Conservation (phyloP, 92 coral and sea anemone species). For the Virgularia gustaviana region DNA sequence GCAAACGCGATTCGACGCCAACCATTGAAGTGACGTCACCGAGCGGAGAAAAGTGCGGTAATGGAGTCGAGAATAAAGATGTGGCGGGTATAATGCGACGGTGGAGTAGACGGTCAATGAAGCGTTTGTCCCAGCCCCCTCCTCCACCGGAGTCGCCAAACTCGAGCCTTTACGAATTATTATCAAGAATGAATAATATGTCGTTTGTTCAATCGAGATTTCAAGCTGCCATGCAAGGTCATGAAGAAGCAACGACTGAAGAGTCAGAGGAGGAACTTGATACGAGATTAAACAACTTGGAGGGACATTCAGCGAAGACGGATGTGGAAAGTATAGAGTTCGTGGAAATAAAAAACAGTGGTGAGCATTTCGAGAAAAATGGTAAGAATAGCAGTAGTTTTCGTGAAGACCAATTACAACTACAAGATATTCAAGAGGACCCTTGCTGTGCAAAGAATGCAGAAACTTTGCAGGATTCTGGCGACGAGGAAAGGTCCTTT, state of each 20-base stretch:
- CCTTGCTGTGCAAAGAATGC: too few relatives aligned
- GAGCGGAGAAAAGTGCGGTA: not conserved
- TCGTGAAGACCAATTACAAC: too few relatives aligned
- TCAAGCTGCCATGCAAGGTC: not conserved
- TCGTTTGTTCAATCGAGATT: not conserved
- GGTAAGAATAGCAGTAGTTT: too few relatives aligned
- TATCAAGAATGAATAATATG: constrained; percentile 24
- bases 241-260: not conserved
- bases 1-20: not conserved
- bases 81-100: not conserved
- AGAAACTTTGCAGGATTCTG: too few relatives aligned
- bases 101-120: not conserved
- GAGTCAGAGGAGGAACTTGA: not conserved
- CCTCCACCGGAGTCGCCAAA: too few relatives aligned
- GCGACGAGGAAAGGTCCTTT: not conserved
- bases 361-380: too few relatives aligned
- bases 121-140: too few relatives aligned
- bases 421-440: too few relatives aligned
- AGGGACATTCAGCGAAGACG: not conserved
- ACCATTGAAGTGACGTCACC: constrained; percentile 5
- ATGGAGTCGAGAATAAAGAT: not conserved
- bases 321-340: not conserved
- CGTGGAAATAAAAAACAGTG: too few relatives aligned
- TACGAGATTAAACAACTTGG: not conserved
- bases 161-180: constrained; percentile 26